Evolutionary conservation across 1,140 invertebrate species (phyloP), one percentile per base, ranked within the genome.

Genomic region (Tetragnatha versicolor): DNA sequence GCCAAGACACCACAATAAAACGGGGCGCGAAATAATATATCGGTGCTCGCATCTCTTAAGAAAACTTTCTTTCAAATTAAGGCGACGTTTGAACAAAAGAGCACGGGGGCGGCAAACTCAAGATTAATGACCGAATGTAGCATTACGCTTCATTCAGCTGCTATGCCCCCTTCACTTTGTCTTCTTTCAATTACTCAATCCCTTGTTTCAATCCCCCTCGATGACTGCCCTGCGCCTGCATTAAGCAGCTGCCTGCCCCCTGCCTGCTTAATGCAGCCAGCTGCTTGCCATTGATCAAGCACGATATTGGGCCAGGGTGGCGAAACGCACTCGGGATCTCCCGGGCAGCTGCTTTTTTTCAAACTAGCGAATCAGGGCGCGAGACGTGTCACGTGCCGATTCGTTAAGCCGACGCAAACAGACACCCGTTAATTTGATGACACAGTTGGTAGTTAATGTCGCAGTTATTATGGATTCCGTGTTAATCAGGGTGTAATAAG

Each of bases 401-500:
- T 63, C 60, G 49, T 76, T 53, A 63, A 37, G 20, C 22, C 60
- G 58, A 63, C 72, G 58, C 29, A 51, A 51, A 63, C 58, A 65
- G 60, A 42, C 42, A 76, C 42, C 58, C 60, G 58, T 51, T 76
- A 63, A 49, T 63, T 63, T 76, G 39, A 76, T 76, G 72, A 65
- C 72, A 65, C 72, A 73, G 69, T 73, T 42, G 69, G 69, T 35
- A 73, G 72, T 76, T 76, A 63, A 65, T 65, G 72, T 51, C 72
- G 39, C 22, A 39, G 17, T 76, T 76, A 65, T 51, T 76, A 76
- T 76, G 72, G 58, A 76, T 76, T 65, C 69, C 35, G 29, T 65
- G 60, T 51, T 76, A 76, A 76, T 76, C 45, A 76, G 42, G 42
- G 33, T 76, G 72, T 61, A 76, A 76, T 76, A 61, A 76, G 42